Conservation (phyloP, 1,140 invertebrate genomes). For the Zaprionus camerounensis region DNA sequence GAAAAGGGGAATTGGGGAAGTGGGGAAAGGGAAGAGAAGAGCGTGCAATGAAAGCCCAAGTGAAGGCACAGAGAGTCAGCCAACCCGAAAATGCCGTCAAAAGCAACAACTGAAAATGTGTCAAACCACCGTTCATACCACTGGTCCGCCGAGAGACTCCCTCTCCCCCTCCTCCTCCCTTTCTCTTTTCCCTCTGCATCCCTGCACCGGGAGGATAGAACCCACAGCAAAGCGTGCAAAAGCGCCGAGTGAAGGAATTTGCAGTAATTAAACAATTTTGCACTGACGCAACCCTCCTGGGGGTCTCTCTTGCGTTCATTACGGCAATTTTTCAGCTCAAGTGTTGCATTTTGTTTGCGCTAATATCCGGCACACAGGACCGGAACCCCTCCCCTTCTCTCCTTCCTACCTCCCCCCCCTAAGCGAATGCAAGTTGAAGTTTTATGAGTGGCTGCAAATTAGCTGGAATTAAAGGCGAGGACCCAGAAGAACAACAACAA, state of each 20-base stretch:
- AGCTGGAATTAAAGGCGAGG: slow-evolving; percentile 68
- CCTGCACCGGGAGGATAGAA: neutral
- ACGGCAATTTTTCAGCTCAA: slow-evolving; percentile 81
- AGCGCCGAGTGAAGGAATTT: slow-evolving; percentile 68
- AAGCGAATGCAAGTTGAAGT: slow-evolving; percentile 49
- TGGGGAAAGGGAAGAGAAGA: neutral
- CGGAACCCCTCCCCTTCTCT: neutral
- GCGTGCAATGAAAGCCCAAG: neutral
- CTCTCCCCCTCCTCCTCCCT: neutral
- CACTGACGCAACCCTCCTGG: slow-evolving; percentile 58
- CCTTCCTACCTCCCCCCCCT: neutral
- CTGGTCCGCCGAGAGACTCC: slow-evolving; percentile 17
- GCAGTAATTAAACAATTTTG: slow-evolving; percentile 80
- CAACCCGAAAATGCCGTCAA: slow-evolving; percentile 68
- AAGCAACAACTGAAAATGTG: slow-evolving; percentile 75
- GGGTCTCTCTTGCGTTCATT: slow-evolving; percentile 62
- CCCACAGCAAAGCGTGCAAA: slow-evolving; percentile 53
- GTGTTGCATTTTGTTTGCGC: slow-evolving; percentile 81
- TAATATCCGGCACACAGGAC: slow-evolving; percentile 64
- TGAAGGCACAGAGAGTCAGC: slow-evolving; percentile 52
- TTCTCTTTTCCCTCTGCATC: neutral
- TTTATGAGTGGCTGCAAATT: slow-evolving; percentile 80
- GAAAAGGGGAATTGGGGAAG: neutral
- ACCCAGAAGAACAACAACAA: slow-evolving; percentile 29
- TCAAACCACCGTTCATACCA: slow-evolving; percentile 60